These are phyloP conservation scores for Vannuccia rotundouncinata DNA, from an alignment of 2,888 invertebrate genomes.

Conservation along the genomic window DNA sequence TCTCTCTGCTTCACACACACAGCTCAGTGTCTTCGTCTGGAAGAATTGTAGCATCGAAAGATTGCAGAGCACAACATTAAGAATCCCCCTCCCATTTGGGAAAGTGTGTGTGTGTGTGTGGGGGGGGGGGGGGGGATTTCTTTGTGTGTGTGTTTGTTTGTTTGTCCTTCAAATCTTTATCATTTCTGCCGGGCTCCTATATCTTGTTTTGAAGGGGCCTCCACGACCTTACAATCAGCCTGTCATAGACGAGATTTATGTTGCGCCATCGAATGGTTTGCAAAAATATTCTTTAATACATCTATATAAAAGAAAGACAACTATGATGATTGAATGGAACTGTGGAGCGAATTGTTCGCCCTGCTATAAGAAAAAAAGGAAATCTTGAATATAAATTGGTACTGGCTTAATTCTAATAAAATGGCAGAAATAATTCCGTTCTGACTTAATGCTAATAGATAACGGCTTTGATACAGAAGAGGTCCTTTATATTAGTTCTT, in stretches of 20 bases:
- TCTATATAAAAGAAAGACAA: too few relatives aligned
- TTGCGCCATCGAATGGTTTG: too few relatives aligned
- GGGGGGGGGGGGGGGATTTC: too few relatives aligned
- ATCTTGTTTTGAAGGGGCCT: background rate
- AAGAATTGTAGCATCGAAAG: too few relatives aligned
- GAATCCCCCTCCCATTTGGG: background rate
- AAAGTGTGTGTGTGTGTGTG: background rate
- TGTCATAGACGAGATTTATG: background rate
- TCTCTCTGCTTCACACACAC: background rate
- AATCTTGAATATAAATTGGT: background rate
- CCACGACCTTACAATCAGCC: background rate
- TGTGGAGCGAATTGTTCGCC: too few relatives aligned
- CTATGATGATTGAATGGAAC: too few relatives aligned
- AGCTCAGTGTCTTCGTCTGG: too few relatives aligned
- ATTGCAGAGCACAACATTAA: too few relatives aligned
- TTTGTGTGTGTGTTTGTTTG: background rate
- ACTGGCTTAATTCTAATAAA: background rate
- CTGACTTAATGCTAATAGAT: background rate
- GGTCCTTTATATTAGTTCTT: background rate
- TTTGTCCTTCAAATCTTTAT: background rate
- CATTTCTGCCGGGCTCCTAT: background rate
- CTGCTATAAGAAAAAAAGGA: background rate
- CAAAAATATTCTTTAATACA: too few relatives aligned
- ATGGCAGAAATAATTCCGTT: background rate
- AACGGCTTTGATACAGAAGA: background rate